phyloP scores from a whole-genome alignment of 2,113 vertebrate species.

The Melanocharis versteri region DNA sequence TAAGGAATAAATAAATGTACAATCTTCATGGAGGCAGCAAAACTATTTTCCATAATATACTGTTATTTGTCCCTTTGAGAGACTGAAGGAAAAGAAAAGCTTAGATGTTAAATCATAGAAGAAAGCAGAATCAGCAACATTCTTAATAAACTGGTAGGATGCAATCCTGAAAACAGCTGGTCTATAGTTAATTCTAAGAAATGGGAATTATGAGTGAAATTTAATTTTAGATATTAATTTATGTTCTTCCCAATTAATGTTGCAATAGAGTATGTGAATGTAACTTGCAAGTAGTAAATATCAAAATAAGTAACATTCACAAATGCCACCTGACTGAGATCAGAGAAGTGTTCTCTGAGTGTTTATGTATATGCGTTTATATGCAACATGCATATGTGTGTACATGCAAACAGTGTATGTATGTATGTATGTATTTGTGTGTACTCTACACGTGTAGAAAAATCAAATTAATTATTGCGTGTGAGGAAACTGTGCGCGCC shows the following conservation, averaged over 20 bases:
- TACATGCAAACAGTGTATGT: not conserved
- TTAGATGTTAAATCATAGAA: not conserved
- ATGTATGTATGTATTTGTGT: not conserved
- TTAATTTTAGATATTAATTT: not conserved
- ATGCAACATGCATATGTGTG: not conserved
- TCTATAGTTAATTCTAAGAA: not conserved
- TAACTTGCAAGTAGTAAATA: not conserved
- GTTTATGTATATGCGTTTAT: not conserved
- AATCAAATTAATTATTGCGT: not conserved
- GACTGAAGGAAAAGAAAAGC: not conserved
- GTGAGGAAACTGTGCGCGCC: not conserved
- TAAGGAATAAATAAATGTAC: not conserved
- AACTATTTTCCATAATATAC: not conserved
- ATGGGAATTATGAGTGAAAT: not conserved
- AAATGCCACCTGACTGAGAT: not conserved
- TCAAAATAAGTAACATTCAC: not conserved
- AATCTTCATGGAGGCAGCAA: not conserved
- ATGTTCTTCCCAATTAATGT: not conserved
- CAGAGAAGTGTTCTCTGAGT: not conserved
- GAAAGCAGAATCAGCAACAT: not conserved
- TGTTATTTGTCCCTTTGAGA: not conserved
- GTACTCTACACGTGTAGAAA: not conserved
- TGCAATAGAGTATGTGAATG: not conserved
- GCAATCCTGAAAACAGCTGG: not conserved
- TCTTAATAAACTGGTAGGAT: not conserved